A percentile compares a stretch with the other conserved stretches of the same genome.
Conservation (phyloP, 2,797 vertebrate species). For the Coracias cyanogaster region DNA sequence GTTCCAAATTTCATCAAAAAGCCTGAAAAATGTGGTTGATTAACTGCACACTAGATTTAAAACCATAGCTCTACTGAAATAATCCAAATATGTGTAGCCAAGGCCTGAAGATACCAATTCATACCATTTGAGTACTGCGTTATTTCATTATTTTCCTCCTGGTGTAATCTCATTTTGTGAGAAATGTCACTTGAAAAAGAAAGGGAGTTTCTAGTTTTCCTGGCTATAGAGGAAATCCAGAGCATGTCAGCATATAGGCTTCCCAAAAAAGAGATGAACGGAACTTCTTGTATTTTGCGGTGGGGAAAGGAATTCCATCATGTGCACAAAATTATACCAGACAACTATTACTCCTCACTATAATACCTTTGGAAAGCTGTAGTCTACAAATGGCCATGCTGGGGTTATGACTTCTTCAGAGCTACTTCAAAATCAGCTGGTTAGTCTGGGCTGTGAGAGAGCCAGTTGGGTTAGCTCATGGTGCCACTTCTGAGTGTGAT, state of each 20-base stretch:
- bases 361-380: background rate
- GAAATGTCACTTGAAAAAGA: background rate
- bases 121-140: background rate
- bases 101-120: background rate
- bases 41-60: background rate
- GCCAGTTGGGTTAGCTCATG: background rate
- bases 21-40: background rate
- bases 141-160: background rate
- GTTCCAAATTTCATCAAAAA: background rate
- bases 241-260: background rate
- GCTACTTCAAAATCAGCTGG: background rate
- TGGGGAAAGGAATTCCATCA: background rate
- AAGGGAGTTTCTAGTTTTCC: background rate
- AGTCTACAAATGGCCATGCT: background rate
- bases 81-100: background rate
- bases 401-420: background rate
- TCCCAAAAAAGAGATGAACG: background rate
- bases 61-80: background rate
- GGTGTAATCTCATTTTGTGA: background rate
- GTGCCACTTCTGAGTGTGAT: background rate
- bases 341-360: background rate
- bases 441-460: background rate
- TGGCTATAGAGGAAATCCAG: background rate
- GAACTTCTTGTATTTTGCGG: accelerated
- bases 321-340: background rate